These are phyloP conservation scores for Hololepta plana DNA, from an alignment of 2,888 invertebrate genomes.

Conservation along the genomic window DNA sequence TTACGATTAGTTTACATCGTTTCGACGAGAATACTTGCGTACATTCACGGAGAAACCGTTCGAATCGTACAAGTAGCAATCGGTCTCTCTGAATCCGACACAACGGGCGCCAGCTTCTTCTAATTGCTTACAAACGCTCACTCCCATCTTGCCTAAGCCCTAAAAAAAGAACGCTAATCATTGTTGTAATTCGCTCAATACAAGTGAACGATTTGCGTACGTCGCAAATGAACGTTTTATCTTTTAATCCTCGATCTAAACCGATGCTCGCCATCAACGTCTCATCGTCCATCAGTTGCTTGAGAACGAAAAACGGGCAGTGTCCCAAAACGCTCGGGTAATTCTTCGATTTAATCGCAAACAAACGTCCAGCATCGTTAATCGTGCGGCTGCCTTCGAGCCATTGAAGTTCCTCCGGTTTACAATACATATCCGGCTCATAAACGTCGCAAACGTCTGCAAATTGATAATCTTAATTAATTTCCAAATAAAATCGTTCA, in stretches of 20 bases:
- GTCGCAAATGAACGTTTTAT: constrained; percentile 24
- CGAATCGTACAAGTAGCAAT: constrained; percentile 17
- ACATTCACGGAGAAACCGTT: constrained; percentile 19
- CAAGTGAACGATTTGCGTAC: too few species aligned
- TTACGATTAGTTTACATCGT: constrained; percentile 5
- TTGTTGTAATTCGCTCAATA: too few species aligned
- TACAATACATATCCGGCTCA: constrained; percentile 21
- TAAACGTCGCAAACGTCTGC: constrained; percentile 16
- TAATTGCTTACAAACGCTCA: constrained; percentile 15
- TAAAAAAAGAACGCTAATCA: too few species aligned
- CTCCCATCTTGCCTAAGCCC: constrained; percentile 22
- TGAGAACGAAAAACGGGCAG: constrained; percentile 16
- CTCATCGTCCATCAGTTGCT: constrained; percentile 17
- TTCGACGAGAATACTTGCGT: constrained; percentile 5
- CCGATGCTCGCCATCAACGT: constrained; percentile 14
- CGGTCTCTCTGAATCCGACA: constrained; percentile 21
- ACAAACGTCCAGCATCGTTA: too few species aligned
- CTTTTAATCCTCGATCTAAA: constrained; percentile 14
- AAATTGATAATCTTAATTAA: constrained; percentile 8
- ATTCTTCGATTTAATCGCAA: too few species aligned
- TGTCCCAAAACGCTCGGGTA: constrained; percentile 16
- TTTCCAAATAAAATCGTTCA: not conserved
- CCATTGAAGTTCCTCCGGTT: constrained; percentile 18
- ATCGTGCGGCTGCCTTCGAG: too few species aligned
- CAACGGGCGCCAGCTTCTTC: constrained; percentile 18